Evolutionary conservation across 1,140 invertebrate species (phyloP).

Genomic region (Drosophila sp.): DNA sequence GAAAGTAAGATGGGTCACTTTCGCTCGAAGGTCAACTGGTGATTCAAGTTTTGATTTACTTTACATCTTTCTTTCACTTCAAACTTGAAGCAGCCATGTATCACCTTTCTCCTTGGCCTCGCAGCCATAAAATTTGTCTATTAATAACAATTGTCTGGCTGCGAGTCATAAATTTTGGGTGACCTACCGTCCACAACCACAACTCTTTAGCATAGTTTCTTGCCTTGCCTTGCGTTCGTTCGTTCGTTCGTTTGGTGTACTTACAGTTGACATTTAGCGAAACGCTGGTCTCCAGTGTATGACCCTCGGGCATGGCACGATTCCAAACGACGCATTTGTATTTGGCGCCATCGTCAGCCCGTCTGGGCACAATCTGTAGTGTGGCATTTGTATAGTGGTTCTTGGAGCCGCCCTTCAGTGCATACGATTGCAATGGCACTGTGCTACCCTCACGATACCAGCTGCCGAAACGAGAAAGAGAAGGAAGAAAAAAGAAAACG

Average conservation of each 20-base stretch:
- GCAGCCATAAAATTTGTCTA: slow-evolving; percentile 11
- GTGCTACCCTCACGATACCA: slow-evolving; percentile 88
- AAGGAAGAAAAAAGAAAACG: background rate
- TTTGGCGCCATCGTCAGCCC: slow-evolving; percentile 92
- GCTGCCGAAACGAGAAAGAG: slow-evolving; percentile 78
- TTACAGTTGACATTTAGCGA: slow-evolving; percentile 95
- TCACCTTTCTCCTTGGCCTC: background rate
- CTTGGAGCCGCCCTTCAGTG: slow-evolving; percentile 87
- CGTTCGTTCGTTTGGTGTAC: slow-evolving; percentile 80
- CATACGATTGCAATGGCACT: slow-evolving; percentile 88
- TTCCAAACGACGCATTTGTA: slow-evolving; percentile 95
- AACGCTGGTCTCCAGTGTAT: slow-evolving; percentile 90
- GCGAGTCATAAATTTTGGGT: slow-evolving; percentile 32
- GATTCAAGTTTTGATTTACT: background rate
- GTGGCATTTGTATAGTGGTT: slow-evolving; percentile 89
- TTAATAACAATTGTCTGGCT: slow-evolving; percentile 32
- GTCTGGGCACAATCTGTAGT: slow-evolving; percentile 89
- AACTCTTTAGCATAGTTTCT: background rate
- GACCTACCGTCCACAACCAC: too few relatives aligned
- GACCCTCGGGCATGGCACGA: slow-evolving; percentile 91
- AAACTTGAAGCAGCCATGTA: background rate
- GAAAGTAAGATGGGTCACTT: background rate
- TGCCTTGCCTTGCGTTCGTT: background rate
- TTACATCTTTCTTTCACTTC: background rate
- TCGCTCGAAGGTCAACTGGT: background rate